phyloP scores from a whole-genome alignment of 2,113 vertebrate genomes.

The Elgaria multicarinata region DNA sequence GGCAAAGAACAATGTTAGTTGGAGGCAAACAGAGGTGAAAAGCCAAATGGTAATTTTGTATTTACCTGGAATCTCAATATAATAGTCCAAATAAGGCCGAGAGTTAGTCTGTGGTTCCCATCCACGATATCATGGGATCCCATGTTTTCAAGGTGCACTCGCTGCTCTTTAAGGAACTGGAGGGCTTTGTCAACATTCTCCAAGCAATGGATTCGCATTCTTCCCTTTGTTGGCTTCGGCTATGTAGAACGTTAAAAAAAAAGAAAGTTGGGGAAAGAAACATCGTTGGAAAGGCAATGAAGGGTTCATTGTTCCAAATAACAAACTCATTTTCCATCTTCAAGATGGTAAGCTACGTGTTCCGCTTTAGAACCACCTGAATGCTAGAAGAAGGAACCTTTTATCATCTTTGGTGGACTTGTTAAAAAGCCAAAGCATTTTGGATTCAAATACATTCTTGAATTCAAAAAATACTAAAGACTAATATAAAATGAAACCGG shows the following conservation, averaged over 20 bases:
- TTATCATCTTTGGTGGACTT: too few relatives aligned
- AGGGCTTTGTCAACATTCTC: slow-evolving; percentile 98
- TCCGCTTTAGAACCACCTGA: not conserved
- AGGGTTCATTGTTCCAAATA: not conserved
- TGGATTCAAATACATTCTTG: too few relatives aligned
- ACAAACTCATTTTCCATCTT: not conserved
- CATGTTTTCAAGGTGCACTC: slow-evolving; percentile 98
- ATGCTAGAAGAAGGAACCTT: too few relatives aligned
- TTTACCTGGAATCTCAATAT: slow-evolving; percentile 96
- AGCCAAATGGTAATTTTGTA: not conserved
- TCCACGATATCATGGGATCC: slow-evolving; percentile 97
- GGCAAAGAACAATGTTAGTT: not conserved
- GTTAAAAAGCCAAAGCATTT: too few relatives aligned
- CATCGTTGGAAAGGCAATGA: not conserved
- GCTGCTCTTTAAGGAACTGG: slow-evolving; percentile 96
- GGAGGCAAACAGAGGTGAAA: not conserved
- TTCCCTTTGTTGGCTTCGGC: slow-evolving; percentile 96
- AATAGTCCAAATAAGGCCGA: slow-evolving; percentile 98
- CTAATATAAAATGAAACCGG: too few relatives aligned
- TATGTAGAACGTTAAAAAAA: slow-evolving; percentile 54
- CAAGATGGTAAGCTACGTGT: not conserved
- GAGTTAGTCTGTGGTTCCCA: slow-evolving; percentile 93
- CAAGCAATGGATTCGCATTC: slow-evolving; percentile 97
- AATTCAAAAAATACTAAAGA: too few relatives aligned
- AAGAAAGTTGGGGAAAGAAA: not conserved